Conservation (phyloP, 2,888 invertebrate genomes). For the Macaria liturata region DNA sequence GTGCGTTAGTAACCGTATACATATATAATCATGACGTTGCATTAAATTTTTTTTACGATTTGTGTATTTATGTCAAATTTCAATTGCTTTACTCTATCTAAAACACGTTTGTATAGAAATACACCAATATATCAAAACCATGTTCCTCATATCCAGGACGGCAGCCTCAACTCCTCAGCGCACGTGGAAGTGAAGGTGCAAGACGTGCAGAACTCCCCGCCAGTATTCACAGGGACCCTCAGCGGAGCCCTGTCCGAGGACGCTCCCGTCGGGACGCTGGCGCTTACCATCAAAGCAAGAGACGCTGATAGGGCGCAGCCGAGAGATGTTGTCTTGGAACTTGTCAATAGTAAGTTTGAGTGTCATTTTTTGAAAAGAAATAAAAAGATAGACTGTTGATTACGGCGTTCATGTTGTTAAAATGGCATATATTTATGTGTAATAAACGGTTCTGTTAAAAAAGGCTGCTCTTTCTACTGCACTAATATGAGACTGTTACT, state of each 20-base stretch:
- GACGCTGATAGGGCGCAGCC: conserved; percentile 94
- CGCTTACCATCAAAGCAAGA: conserved; percentile 90
- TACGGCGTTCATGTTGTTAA: no score
- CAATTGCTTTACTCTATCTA: no score
- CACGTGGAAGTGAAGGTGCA: conserved; percentile 90
- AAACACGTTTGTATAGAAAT: no score
- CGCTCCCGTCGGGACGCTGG: conserved; percentile 91
- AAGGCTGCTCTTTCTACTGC: no score
- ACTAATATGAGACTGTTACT: no score
- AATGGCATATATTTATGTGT: no score
- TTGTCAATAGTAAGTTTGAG: conserved; percentile 73
- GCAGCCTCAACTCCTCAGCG: conserved; percentile 87
- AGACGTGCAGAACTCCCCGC: conserved; percentile 94
- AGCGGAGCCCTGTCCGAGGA: conserved; percentile 92
- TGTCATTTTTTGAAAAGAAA: neutral
- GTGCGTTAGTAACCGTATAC: no score
- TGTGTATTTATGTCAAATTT: no score
- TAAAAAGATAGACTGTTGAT: neutral
- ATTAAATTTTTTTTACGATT: no score
- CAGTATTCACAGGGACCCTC: conserved; percentile 91
- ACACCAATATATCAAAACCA: conserved; percentile 28
- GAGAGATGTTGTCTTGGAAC: conserved; percentile 89
- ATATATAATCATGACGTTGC: no score
- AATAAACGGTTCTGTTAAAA: no score
- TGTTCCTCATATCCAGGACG: conserved; percentile 84